Evolutionary conservation across 1,140 invertebrate species (phyloP), one percentile per base, ranked within the genome.

Genomic region (Drosophila santomea): DNA sequence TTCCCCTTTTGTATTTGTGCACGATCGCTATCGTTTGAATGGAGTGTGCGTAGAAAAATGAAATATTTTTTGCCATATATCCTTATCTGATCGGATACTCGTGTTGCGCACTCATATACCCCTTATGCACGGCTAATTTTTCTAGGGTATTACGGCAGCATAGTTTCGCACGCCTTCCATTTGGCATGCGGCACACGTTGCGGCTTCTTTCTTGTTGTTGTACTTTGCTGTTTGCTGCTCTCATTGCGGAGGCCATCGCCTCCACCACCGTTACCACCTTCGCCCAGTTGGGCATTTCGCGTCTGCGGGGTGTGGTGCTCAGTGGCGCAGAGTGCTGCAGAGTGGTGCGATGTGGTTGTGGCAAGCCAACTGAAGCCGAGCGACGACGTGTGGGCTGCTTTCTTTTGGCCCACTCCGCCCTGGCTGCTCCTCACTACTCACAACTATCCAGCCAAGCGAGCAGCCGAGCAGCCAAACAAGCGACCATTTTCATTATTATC

Each of bases 141-240:
- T 39, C 63, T 57, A 71, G 51, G 68, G 64, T 71, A 71, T 71
- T 38, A 41, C 12, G 38, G 61, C 61, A 63, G 50, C 73, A 76
- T 83, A 79, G 79, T 88, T 88, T 88, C 83, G 83, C 83, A 88
- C 83, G 83, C 84, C 83, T 80, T 68, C 78, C 55, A 84, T 72
- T 89, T 81, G 69, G 76, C 80, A 88, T 88, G 83, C 83, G 77
- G 50, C 80, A 71, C 83, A 88, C 83, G 84, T 89, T 80, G 76
- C 47, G 48, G 57, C 51, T 80, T 44, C 45, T 38, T 43, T 47
- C n/a, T 80, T 44, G 41, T 38, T 43, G 44, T 25, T 7, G 15
- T 36, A 36, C 48, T 44, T 66, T 66, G 66, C 44, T 74, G 63
- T 47, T 60, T 63, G 59, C 55, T 89, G 84, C 73, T 89, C 84